These are phyloP conservation scores for Hydrocynus forskahlii DNA, from an alignment of 2,797 vertebrate genomes.

Conservation along the genomic window DNA sequence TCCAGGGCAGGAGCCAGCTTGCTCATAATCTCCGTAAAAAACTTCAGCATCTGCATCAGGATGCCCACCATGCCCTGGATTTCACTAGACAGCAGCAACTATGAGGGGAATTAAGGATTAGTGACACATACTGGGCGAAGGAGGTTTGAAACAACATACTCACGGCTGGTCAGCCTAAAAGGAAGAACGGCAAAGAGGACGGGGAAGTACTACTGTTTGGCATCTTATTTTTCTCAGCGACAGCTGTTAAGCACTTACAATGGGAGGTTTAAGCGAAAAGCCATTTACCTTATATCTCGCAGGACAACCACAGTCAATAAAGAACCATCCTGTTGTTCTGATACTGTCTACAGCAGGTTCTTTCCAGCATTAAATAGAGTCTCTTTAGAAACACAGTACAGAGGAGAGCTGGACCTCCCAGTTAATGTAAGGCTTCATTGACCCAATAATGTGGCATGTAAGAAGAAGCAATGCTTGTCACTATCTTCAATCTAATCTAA, in stretches of 20 bases:
- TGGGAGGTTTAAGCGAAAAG: neutral
- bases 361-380: neutral
- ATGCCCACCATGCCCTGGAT: conserved; percentile 67
- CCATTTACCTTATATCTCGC: neutral
- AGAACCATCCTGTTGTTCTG: neutral
- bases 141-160: neutral
- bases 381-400: neutral
- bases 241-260: neutral
- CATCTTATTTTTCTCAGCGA: neutral
- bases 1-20: conserved; percentile 66
- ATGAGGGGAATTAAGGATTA: conserved; percentile 46
- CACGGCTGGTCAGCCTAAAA: neutral
- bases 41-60: conserved; percentile 64
- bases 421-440: neutral
- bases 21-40: conserved; percentile 66
- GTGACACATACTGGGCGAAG: neutral
- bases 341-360: neutral
- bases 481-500: neutral
- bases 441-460: neutral
- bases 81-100: conserved; percentile 76
- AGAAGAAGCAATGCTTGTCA: neutral
- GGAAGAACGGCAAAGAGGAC: neutral
- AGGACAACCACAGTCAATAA: conserved; percentile 2
- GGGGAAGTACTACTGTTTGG: neutral
- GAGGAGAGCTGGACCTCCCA: neutral